Conservation (phyloP, 2,113 vertebrate genomes). For the Cacatua alba region DNA sequence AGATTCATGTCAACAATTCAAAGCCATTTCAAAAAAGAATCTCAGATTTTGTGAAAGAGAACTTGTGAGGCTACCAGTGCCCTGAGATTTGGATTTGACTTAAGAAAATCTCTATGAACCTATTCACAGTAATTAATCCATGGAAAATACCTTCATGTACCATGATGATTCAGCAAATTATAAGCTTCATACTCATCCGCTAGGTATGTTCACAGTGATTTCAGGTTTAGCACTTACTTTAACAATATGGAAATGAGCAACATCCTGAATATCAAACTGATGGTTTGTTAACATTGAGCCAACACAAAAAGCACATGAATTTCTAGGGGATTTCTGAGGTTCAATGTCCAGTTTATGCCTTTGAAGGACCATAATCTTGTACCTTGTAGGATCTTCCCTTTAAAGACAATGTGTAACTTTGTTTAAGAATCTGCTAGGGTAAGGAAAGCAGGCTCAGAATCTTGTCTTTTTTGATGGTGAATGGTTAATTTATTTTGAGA, state of each 20-base stretch:
- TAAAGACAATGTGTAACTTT: background rate
- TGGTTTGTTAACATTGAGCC: background rate
- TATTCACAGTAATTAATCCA: background rate
- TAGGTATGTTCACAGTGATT: background rate
- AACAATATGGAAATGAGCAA: background rate
- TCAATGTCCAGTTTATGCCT: background rate
- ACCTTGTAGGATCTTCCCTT: background rate
- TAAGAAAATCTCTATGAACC: background rate
- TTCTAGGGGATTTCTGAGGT: background rate
- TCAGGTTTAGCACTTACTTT: background rate
- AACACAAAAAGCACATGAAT: fast-evolving
- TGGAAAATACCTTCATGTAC: background rate
- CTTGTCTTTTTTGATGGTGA: background rate
- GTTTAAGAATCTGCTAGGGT: background rate
- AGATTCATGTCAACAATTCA: background rate
- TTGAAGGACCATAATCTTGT: background rate
- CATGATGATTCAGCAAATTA: background rate
- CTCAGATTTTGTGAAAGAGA: background rate
- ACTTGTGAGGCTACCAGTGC: background rate
- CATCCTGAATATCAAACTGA: background rate
- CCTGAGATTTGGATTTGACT: background rate
- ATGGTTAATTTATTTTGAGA: background rate
- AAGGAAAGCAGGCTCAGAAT: background rate
- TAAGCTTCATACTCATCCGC: background rate
- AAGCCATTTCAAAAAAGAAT: background rate